Evolutionary conservation across 2,797 vertebrate species (phyloP), one percentile per base, ranked within the genome.

Genomic region (Neosalanx taihuensis): DNA sequence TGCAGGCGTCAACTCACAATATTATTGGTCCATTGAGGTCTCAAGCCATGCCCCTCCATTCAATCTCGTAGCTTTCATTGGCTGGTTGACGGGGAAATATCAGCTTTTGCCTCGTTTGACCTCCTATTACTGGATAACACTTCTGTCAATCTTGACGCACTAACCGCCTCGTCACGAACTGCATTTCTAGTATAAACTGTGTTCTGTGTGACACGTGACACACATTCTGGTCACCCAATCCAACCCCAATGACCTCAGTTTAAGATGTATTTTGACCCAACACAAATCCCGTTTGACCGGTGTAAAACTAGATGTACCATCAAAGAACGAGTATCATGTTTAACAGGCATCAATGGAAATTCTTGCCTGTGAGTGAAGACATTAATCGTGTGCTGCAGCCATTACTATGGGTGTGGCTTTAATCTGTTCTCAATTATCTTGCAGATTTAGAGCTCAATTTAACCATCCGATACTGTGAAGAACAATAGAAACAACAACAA

Each of bases 1-100:
- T 93, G 91, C 91, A 67, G 92, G 85, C 92, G 83, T 77, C 72
- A 87, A 81, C 76, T 86, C 81, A 31, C 67, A 15, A 51, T 75
- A 29, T 79, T 31, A 94, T 93, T 92, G 26, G 91, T 75, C 71
- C 2, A 9, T 9, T 12, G 7, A 2, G 0, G 17, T 18, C 51
- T 76, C 67, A 6, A 62, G 83, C 67, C 80, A 33, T 64, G 18
- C 87, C 87, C 84, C 33, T n/a, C 35, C 30, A 18, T 7, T 6
- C 30, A 41, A 74, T 41, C 77, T 1, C 26, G 1, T 4, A 1
- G 9, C 29, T 79, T 2, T 69, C 18, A 91, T 92, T 92, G 90
- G 93, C 9, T 41, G 1, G 26, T 3, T 0, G 7, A 7, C n/a
- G 64, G 68, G 70, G 73, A 73, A 51, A 3, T 88, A 87, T 79